Evolutionary conservation across 2,888 invertebrate genomes (phyloP), one percentile per base, ranked within the genome.

Genomic region (Exephanes ischioxanthus): DNA sequence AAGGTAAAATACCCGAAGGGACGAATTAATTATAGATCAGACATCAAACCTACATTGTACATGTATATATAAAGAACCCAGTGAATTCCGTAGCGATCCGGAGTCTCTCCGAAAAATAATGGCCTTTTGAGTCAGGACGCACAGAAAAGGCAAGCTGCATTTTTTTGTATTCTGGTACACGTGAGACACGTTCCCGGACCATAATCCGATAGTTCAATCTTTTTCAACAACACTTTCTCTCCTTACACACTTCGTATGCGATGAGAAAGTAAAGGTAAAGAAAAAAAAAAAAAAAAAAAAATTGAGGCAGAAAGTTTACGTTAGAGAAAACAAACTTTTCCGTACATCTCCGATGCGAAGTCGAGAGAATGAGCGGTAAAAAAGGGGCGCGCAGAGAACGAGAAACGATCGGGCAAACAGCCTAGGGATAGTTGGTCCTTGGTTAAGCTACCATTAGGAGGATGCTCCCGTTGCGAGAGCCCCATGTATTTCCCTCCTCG

Each of bases 401-500:
- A 33, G 75, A 76, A 77, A 80, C 79, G 80, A 73, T 80, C 80
- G 72, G 22, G 68, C 73, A 86, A 86, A 80, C 80, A 86, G 79
- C 85, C 73, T 63, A 77, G 68, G 80, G 80, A 77, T 86, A 77
- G 83, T 86, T 80, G 83, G 77, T 83, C 68, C 48, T 80, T 73
- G 83, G 76, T 77, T 80, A 73, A 68, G 80, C 77, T 72, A 73
- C 72, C 83, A 78, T 86, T 78, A 76, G 73, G 26, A 30, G 45
- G 73, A 58, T 14, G 41, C 45, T 75, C 55, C 67, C 33, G 58
- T 33, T 30, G 67, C 55, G 16, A 41, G 77, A 80, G 55, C 70
- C 67, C 72, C 30, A 26, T 67, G 76, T 48, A 58, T 70, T 72
- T 77, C 61, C 30, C 80, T 30, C 33, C 53, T 83, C 61, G 45